Conservation (phyloP, 2,113 vertebrate species). For the Neopipo cinnamomea region DNA sequence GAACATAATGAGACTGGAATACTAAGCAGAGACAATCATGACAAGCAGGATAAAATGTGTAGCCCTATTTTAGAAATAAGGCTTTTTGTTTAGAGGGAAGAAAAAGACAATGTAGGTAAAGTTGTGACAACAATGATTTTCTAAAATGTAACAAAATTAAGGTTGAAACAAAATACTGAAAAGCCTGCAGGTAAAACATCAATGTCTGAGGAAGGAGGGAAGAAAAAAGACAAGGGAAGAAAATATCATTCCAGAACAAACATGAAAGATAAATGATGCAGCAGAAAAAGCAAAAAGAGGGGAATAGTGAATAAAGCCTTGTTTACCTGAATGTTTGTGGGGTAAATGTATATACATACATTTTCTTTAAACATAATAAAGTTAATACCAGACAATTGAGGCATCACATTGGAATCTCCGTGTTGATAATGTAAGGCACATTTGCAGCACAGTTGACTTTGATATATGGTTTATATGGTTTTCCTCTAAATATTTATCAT, state of each 20-base stretch:
- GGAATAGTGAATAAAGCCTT: background rate
- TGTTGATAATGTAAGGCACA: background rate
- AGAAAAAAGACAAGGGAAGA: background rate
- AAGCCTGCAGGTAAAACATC: background rate
- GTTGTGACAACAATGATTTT: background rate
- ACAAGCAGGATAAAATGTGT: background rate
- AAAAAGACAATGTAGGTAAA: background rate
- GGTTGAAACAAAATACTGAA: background rate
- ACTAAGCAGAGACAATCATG: background rate
- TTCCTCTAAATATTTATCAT: background rate
- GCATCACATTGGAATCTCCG: background rate
- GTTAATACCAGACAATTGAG: background rate
- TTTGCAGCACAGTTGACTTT: background rate
- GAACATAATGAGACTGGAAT: background rate
- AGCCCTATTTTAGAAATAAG: background rate
- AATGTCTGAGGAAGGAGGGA: background rate
- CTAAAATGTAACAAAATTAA: background rate
- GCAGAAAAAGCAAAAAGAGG: background rate
- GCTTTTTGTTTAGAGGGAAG: background rate
- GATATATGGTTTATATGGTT: accelerated
- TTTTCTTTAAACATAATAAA: background rate
- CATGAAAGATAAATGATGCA: background rate
- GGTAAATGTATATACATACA: background rate
- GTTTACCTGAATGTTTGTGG: background rate
- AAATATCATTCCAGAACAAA: background rate